Evolutionary conservation across 1,140 invertebrate species (phyloP).

Genomic region (Apis laboriosa): DNA sequence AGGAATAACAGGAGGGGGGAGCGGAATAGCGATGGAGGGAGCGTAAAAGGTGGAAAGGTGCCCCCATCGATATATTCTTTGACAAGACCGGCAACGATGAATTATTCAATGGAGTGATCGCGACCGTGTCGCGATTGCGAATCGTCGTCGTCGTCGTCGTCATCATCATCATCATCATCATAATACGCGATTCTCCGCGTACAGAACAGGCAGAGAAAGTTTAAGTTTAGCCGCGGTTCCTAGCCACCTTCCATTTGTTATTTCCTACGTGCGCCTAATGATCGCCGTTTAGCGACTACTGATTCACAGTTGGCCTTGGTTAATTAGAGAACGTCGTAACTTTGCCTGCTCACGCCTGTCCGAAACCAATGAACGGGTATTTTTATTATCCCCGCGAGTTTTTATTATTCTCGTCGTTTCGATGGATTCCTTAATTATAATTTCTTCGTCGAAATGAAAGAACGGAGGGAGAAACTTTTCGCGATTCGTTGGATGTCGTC

Average conservation of each 20-base stretch:
- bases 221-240: constrained; percentile 18
- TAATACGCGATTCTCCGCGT: constrained; percentile 24
- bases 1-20: not conserved
- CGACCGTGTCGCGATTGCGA: constrained; percentile 75
- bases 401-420: too few species aligned
- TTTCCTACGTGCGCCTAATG: constrained; percentile 56
- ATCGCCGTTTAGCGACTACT: constrained; percentile 53
- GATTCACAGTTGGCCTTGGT: constrained; percentile 56
- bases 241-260: constrained; percentile 46
- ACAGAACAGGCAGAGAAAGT: not conserved
- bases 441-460: too few species aligned
- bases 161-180: too few species aligned
- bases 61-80: constrained; percentile 70
- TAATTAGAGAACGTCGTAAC: constrained; percentile 52
- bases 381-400: too few species aligned
- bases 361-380: not conserved
- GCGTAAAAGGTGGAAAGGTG: constrained; percentile 38
- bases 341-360: not conserved
- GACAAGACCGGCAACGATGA: constrained; percentile 77
- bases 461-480: too few species aligned
- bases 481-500: too few species aligned
- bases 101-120: constrained; percentile 79
- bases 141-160: constrained; percentile 54
- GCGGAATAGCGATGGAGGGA: constrained; percentile 32
- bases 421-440: too few species aligned